Conservation (phyloP, 2,113 vertebrate species). For the Aplodontia rufa region DNA sequence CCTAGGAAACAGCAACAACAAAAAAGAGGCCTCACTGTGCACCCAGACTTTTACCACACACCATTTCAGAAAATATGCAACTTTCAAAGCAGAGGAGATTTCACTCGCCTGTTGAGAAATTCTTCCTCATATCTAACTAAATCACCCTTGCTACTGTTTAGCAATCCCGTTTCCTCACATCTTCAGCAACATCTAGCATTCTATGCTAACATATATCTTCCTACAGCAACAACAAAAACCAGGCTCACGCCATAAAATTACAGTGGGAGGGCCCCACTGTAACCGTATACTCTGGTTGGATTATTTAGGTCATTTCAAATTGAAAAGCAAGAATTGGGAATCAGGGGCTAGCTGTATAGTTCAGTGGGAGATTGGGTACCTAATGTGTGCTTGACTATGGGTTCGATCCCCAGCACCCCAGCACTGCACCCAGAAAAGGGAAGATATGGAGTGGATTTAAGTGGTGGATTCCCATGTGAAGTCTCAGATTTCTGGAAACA, state of each 20-base stretch:
- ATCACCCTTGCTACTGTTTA: conserved; percentile 49
- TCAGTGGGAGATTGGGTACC: neutral
- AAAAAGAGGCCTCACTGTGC: too few species aligned
- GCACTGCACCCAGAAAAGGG: neutral
- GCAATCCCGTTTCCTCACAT: conserved; percentile 63
- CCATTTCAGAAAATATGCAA: conserved; percentile 65
- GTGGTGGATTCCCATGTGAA: neutral
- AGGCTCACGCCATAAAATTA: neutral
- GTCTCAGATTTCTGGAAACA: neutral
- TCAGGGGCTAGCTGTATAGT: neutral
- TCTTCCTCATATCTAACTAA: conserved; percentile 63
- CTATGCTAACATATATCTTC: neutral
- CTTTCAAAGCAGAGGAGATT: conserved; percentile 43
- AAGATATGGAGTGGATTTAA: neutral
- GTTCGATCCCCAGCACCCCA: neutral
- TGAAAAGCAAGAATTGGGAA: neutral
- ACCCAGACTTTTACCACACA: conserved; percentile 66
- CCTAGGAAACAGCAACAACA: too few species aligned
- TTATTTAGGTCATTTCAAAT: neutral
- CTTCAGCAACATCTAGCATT: conserved; percentile 39
- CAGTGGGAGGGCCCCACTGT: neutral
- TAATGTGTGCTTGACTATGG: too few species aligned
- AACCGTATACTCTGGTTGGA: neutral
- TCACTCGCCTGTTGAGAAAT: conserved; percentile 69
- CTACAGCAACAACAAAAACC: neutral